Percentiles rank a stretch among this genome's conserved stretches.
Conservation (phyloP, 2,888 invertebrate genomes). For the Melinopterus prodromus region DNA sequence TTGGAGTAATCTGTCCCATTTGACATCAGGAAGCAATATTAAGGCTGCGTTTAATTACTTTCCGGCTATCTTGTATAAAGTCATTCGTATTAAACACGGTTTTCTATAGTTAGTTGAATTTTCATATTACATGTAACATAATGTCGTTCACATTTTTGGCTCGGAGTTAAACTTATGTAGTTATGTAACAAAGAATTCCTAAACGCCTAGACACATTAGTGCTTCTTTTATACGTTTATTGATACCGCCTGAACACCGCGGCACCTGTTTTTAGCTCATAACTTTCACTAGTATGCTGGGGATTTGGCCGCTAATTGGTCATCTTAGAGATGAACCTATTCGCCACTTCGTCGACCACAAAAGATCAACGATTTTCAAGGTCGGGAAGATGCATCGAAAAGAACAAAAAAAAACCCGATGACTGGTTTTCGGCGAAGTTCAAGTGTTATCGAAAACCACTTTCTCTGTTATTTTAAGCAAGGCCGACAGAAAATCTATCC, state of each 20-base stretch:
- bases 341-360: neutral
- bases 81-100: too few relatives aligned
- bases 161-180: neutral
- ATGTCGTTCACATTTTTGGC: neutral
- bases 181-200: neutral
- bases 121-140: neutral
- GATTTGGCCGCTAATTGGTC: neutral
- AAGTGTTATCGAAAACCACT: slow-evolving; percentile 38
- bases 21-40: too few relatives aligned
- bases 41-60: too few relatives aligned
- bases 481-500: slow-evolving; percentile 31
- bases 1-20: too few relatives aligned
- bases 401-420: neutral
- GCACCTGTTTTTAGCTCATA: neutral
- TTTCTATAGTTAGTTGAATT: neutral
- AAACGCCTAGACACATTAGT: neutral
- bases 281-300: neutral
- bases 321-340: neutral
- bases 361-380: neutral
- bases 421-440: neutral
- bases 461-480: slow-evolving; percentile 42
- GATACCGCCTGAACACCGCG: neutral
- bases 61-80: too few relatives aligned
- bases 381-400: neutral
- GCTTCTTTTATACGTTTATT: neutral